Base-by-base conservation (phyloP, 2,888 invertebrate genomes). In the Hipparchia semele region DNA sequence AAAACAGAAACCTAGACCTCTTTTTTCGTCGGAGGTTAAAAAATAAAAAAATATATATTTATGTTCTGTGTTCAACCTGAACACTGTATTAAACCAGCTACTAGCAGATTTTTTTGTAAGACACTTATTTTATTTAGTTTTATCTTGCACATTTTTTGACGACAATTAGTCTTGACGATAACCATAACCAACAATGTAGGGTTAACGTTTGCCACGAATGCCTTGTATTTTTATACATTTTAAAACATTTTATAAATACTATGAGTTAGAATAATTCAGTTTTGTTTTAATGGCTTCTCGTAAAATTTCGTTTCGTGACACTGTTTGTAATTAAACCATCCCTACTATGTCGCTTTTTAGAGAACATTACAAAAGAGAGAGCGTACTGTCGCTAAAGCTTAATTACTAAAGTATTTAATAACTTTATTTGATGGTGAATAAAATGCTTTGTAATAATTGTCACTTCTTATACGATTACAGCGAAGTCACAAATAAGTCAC, bases 271-370 rank as follows among this genome's bases (percentile, higher is more conserved):
- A 23, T 59, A 62, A 56, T 73, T 56, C 67, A 68, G 61, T 72
- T 70, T 23, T 67, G 68, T 75, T 72, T 67, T 70, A 72, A 75
- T 70, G 60, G 56, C 13, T 46, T 60, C 60, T 68, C 71, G 60
- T 74, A 73, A 71, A 71, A 72, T 67, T 75, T 67, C 61, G 62
- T 69, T 74, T 61, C 74, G 74, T 76, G 72, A 71, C 74, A 69
- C 58, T 65, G 70, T 70, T 62, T 70, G 65, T 74, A 74, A 71
- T 71, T 74, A 76, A 76, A 71, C 64, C 61, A 64, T 46, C 66
- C 12, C 12, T 68, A 72, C 70, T 71, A 12, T 75, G 73, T 72
- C 62, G 58, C 66, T 70, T 49, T 69, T 75, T 68, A 61, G 68
- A 53, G 61, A 62, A 68, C 65, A 62, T 60, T 60, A 70, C 65